These are phyloP conservation scores for Elmis aenea DNA, from an alignment of 2,888 invertebrate species.

Conservation along the genomic window DNA sequence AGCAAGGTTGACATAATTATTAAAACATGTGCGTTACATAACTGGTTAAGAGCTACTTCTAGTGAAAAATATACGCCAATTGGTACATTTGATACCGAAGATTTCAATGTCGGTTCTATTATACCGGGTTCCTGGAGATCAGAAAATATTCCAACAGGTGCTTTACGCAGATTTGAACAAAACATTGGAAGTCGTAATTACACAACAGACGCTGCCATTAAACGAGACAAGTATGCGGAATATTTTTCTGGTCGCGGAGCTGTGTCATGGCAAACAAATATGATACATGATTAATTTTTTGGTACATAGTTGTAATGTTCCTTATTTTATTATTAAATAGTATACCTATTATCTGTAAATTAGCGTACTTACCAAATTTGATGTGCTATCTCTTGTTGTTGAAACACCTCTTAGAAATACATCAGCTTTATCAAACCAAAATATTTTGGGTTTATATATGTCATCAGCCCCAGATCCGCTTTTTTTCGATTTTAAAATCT, in stretches of 20 bases:
- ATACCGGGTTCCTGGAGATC: constrained; percentile 4
- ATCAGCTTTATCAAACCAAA: constrained; percentile 12
- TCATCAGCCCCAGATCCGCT: too few relatives aligned
- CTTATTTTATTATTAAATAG: too few relatives aligned
- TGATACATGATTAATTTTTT: constrained; percentile 13
- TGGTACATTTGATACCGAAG: constrained; percentile 2
- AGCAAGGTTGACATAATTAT: constrained; percentile 2
- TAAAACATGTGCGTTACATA: constrained; percentile 3
- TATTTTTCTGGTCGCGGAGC: constrained; percentile 19
- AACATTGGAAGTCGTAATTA: constrained; percentile 1
- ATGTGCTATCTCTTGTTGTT: constrained; percentile 7
- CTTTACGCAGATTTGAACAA: constrained; percentile 1
- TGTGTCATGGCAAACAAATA: constrained; percentile 20
- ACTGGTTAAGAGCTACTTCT: constrained; percentile 4
- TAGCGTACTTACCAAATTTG: constrained; percentile 14
- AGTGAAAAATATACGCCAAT: constrained; percentile 4
- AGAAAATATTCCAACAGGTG: too few relatives aligned
- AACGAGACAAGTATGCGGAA: constrained; percentile 8
- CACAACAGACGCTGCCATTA: constrained; percentile 2
- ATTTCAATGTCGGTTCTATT: constrained; percentile 3
- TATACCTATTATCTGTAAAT: too few relatives aligned
- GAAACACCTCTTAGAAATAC: constrained; percentile 11
- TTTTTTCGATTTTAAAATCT: too few relatives aligned
- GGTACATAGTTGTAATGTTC: constrained; percentile 22
- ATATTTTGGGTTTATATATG: constrained; percentile 6